A percentile compares a stretch with the other conserved stretches of the same genome.
phyloP scores from a whole-genome alignment of 2,113 vertebrate genomes.

The Addax nasomaculatus region DNA sequence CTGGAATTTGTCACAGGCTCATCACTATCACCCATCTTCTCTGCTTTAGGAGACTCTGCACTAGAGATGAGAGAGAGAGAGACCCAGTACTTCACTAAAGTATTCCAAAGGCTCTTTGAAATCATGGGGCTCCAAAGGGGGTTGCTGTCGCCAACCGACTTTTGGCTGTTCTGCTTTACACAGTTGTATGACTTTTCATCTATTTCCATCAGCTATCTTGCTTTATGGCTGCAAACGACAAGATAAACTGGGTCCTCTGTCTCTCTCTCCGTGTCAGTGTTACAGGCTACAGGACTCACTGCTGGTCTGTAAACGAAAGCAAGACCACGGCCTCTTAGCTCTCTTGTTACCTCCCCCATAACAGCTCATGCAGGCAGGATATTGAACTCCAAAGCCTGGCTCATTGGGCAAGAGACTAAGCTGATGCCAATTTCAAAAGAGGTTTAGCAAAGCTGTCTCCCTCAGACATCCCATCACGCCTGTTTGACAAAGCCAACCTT shows the following conservation, averaged over 20 bases:
- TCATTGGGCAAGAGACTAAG: neutral
- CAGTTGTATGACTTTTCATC: conserved; percentile 74
- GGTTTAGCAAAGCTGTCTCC: neutral
- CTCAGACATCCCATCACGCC: neutral
- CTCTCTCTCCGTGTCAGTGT: neutral
- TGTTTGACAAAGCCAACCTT: neutral
- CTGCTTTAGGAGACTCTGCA: neutral
- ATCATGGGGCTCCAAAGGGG: conserved; percentile 42
- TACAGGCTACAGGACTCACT: conserved; percentile 53
- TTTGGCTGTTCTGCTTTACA: conserved; percentile 52
- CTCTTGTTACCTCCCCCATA: neutral
- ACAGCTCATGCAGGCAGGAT: neutral
- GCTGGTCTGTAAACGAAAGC: conserved; percentile 41
- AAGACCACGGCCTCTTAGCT: conserved; percentile 5
- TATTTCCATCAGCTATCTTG: conserved; percentile 61
- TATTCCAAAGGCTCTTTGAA: conserved; percentile 52
- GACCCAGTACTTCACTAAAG: neutral
- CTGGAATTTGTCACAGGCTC: neutral
- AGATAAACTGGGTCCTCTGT: conserved; percentile 60
- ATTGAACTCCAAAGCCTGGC: neutral
- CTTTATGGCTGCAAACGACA: conserved; percentile 69
- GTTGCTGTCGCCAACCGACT: conserved; percentile 59
- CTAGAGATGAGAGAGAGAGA: neutral
- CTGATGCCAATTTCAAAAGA: neutral
- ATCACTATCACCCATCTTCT: neutral